Evolutionary conservation across 1,140 invertebrate genomes (phyloP), one percentile per base, ranked within the genome.

Genomic region (Delia radicum): DNA sequence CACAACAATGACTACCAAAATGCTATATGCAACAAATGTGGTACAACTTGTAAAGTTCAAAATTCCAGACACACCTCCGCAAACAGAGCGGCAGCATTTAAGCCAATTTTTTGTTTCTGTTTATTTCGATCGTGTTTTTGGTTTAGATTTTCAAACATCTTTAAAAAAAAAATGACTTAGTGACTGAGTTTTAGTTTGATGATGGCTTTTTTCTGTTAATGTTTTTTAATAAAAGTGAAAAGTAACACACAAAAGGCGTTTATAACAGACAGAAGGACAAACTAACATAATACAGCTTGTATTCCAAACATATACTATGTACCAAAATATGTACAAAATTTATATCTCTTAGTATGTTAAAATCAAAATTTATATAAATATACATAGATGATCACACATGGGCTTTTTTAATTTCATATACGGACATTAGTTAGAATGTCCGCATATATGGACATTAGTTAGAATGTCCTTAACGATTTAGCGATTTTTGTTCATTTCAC

Each of bases 21-120:
- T 42, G 37, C 37, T 5, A 10, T 42, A 67, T 67, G 65, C 65
- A 33, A 18, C 65, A 69, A 67, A 31, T 29, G 63, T 31, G 28
- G 63, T 67, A 55, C 48, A 55, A 55, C 48, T 69, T 31, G 29
- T 69, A 69, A 69, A 69, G 65, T 69, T 69, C 65, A 69, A 69
- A 69, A 69, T 69, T 69, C 65, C 65, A 69, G 65, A 69, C 65
- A 69, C 65, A 69, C 65, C 65, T 69, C 65, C 65, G 65, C 65
- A 33, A 69, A 29, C 65, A 69, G 65, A 69, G 65, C 65, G 18
- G 29, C 65, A 69, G 65, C 65, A 69, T 69, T 69, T 69, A 69
- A 69, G 37, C 29, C 18, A 69, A 69, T 33, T 69, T 69, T 69
- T 24, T 31, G 29, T 7, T 69, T 31, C 18, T 33, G 65, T 69